Percentiles rank a stretch among this genome's conserved stretches.
phyloP scores from a whole-genome alignment of 2,888 invertebrate genomes.

The Scaeva pyrastri region DNA sequence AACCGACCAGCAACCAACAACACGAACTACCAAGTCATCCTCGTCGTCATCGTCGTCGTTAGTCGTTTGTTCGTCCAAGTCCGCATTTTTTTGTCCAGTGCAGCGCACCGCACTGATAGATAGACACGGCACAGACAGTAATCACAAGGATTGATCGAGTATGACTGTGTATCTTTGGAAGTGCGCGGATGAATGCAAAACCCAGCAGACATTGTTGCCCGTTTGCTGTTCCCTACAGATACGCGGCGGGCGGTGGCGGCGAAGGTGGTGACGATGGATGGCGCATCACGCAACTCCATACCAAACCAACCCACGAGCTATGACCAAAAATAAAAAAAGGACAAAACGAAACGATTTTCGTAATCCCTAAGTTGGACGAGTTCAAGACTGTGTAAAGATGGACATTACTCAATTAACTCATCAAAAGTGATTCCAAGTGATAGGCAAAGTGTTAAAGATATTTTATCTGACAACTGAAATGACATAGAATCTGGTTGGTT shows the following conservation, averaged over 20 bases:
- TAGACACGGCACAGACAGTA: slow-evolving; percentile 70
- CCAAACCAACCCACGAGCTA: too few relatives aligned
- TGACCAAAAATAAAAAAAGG: background rate
- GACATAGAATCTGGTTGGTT: slow-evolving; percentile 57
- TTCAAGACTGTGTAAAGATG: slow-evolving; percentile 59
- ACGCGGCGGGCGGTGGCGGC: background rate
- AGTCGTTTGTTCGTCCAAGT: slow-evolving; percentile 16
- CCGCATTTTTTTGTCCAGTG: background rate
- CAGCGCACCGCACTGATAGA: slow-evolving; percentile 48
- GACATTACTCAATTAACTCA: slow-evolving; percentile 75
- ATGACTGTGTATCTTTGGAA: slow-evolving; percentile 61
- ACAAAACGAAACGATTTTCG: slow-evolving; percentile 24
- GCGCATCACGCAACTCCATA: slow-evolving; percentile 3
- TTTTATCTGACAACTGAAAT: slow-evolving; percentile 72
- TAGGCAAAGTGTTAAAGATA: slow-evolving; percentile 73
- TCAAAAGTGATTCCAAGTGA: slow-evolving; percentile 71
- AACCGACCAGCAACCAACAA: slow-evolving; percentile 5
- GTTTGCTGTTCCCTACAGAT: slow-evolving; percentile 28
- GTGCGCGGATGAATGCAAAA: slow-evolving; percentile 51
- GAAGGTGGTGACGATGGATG: too few relatives aligned
- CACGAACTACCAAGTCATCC: slow-evolving; percentile 5
- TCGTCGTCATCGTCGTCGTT: slow-evolving; percentile 4
- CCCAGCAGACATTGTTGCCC: slow-evolving; percentile 58
- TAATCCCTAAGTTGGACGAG: slow-evolving; percentile 60
- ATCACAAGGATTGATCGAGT: slow-evolving; percentile 75